These are phyloP conservation scores for Grammomys dolichurus DNA, from an alignment of 2,113 vertebrate genomes.

Conservation along the genomic window DNA sequence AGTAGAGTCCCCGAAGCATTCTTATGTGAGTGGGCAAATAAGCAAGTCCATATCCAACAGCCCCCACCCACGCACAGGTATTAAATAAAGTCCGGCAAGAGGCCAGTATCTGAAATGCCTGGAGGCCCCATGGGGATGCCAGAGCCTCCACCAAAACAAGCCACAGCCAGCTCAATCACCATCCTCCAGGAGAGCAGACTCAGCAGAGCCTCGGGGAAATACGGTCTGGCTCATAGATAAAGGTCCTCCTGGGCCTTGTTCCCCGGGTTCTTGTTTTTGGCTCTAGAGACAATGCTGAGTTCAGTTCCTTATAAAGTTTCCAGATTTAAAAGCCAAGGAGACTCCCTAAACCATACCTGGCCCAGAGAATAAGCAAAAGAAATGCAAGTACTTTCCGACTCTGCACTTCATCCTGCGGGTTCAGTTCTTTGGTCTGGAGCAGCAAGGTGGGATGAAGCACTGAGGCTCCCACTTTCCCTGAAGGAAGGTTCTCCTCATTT, in stretches of 20 bases:
- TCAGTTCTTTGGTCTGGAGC: neutral
- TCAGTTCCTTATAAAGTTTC: constrained; percentile 46
- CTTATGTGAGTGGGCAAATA: constrained; percentile 42
- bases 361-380: constrained; percentile 31
- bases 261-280: constrained; percentile 53
- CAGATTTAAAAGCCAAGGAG: constrained; percentile 48
- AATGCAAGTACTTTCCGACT: neutral
- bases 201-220: neutral
- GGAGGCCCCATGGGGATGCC: constrained; percentile 7
- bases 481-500: neutral
- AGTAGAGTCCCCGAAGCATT: neutral
- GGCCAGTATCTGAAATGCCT: constrained; percentile 60
- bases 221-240: neutral
- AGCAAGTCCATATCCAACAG: constrained; percentile 41
- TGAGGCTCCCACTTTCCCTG: neutral
- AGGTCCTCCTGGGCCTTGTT: constrained; percentile 33
- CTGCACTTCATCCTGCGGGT: neutral
- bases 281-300: constrained; percentile 54
- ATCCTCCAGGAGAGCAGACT: neutral
- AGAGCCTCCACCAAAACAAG: constrained; percentile 47
- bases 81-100: constrained; percentile 49
- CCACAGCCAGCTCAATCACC: neutral
- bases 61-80: constrained; percentile 30
- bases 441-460: neutral
- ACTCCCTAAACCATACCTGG: constrained; percentile 11